These are phyloP conservation scores for Podilymbus podiceps DNA, from an alignment of 2,113 vertebrate genomes.

Conservation along the genomic window DNA sequence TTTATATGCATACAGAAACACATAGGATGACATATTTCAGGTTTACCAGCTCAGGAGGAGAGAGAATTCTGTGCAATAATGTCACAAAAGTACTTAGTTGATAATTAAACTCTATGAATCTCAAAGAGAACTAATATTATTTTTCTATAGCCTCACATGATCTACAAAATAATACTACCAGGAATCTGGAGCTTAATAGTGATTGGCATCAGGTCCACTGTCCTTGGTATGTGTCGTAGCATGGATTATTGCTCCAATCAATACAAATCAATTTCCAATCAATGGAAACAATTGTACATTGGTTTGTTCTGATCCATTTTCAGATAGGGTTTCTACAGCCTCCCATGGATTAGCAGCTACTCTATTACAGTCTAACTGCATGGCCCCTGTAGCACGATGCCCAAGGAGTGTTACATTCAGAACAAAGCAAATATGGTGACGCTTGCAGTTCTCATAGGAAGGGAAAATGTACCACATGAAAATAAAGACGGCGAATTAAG, in stretches of 20 bases:
- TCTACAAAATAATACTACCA: not conserved
- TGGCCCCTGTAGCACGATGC: not conserved
- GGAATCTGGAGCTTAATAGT: not conserved
- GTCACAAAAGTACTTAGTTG: not conserved
- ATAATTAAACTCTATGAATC: not conserved
- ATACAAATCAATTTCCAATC: conserved; percentile 15
- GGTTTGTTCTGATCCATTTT: not conserved
- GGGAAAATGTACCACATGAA: not conserved
- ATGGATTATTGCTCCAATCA: conserved; percentile 2
- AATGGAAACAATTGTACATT: not conserved
- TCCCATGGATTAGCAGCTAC: conserved; percentile 25
- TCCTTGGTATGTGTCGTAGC: not conserved
- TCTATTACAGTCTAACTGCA: not conserved
- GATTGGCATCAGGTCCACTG: not conserved
- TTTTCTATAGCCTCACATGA: not conserved
- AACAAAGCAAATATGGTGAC: not conserved
- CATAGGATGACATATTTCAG: not conserved
- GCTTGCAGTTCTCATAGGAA: not conserved
- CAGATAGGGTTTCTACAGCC: not conserved
- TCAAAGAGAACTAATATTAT: not conserved
- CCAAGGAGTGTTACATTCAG: not conserved
- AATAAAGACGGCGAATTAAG: not conserved
- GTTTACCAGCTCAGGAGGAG: not conserved
- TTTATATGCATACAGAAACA: not conserved
- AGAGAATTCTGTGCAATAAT: not conserved